Base-by-base conservation (phyloP, 1,140 invertebrate species). In the Olivierus martensii region DNA sequence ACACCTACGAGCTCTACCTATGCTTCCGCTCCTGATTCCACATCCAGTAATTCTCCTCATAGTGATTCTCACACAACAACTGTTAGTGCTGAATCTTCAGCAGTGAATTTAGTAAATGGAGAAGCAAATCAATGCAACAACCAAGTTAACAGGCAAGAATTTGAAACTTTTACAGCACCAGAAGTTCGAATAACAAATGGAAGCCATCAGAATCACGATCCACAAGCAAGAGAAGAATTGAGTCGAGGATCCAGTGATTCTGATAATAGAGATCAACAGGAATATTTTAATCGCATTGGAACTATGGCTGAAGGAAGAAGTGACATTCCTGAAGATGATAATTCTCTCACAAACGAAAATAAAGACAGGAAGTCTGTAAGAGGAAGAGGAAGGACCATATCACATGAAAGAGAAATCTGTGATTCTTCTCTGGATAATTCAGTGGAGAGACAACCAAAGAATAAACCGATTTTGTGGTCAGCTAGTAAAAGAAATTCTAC, bases 11-110 rank as follows among this genome's bases (percentile, higher is more conserved):
- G 49, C 43, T 55, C 57, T 12, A 54, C 57, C 5, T 58, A 52
- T 15, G 48, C 56, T 2, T 58, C 56, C 11, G 56, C 56, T 2
- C 56, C 51, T 11, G 56, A 58, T 35, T 58, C 56, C 6, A 51
- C 56, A 14, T 58, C 56, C n/a, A 60, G 49, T 15, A 60, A 53
- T 36, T 60, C 56, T 3, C 58, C 55, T 18, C 45, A 49, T 6
- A 59, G 55, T 42, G 55, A 56, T 35, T 57, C 58, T 9, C 49
- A 53, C 7, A 55, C 52, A 0, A 58, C 57, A 1, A 50, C 56
- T 5, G 56, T 51, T 11, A 49, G 55, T 18, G 53, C 52, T 0
- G 56, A 58, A 19, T 57, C 56, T 11, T 57, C 56, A 11, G 50
- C 49, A 17, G 43, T 51, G 3, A 46, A 22, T 9, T 44, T 47